phyloP scores from a whole-genome alignment of 2,113 vertebrate genomes.

The Colaptes auratus region DNA sequence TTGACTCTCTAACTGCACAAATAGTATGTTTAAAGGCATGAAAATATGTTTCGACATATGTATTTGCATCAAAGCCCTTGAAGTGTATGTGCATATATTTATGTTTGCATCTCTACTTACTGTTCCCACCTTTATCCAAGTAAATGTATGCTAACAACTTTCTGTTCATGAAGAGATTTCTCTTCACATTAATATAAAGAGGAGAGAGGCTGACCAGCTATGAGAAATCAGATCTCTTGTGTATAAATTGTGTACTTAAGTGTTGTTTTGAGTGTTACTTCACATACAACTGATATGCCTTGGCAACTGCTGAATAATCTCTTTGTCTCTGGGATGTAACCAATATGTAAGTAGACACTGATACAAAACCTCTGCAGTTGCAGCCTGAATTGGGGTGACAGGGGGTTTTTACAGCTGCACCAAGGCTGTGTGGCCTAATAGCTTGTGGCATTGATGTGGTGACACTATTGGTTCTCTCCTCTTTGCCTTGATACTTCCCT shows the following conservation, averaged over 20 bases:
- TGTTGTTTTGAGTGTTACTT: not conserved
- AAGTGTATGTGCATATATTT: not conserved
- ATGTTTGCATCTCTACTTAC: not conserved
- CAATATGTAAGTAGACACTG: not conserved
- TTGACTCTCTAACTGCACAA: not conserved
- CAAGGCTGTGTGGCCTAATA: not conserved
- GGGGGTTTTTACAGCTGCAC: not conserved
- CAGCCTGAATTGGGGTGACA: not conserved
- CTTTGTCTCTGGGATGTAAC: not conserved
- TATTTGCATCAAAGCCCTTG: not conserved
- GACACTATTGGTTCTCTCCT: not conserved
- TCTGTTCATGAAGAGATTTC: not conserved
- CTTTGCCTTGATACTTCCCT: not conserved
- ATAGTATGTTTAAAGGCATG: not conserved
- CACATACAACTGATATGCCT: not conserved
- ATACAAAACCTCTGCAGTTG: not conserved
- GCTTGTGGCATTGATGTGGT: not conserved
- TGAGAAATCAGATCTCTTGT: not conserved
- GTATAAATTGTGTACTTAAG: not conserved
- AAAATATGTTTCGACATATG: not conserved
- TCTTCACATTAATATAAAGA: not conserved
- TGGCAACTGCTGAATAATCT: not conserved
- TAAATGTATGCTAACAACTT: not conserved
- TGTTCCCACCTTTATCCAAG: not conserved
- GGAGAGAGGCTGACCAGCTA: not conserved